These are phyloP conservation scores for Chascanopsetta lugubris DNA, from an alignment of 2,113 vertebrate species.

Conservation along the genomic window DNA sequence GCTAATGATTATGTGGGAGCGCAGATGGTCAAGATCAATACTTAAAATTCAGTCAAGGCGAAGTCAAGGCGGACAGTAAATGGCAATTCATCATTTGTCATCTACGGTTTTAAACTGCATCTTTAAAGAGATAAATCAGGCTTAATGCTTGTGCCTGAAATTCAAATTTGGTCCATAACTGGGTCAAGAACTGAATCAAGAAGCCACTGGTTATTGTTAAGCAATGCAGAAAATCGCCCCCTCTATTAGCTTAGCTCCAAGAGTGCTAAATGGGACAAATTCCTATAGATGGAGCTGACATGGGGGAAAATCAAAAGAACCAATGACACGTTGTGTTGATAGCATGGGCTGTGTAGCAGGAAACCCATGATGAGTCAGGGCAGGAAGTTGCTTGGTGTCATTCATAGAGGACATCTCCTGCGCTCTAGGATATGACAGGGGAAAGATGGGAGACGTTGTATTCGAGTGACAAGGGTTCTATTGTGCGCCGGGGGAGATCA, in stretches of 20 bases:
- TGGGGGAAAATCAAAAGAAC: conserved; percentile 54
- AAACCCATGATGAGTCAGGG: conserved; percentile 68
- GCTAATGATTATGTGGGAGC: not conserved
- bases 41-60: not conserved
- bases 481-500: conserved; percentile 60
- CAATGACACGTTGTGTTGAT: conserved; percentile 61
- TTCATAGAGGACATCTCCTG: conserved; percentile 57
- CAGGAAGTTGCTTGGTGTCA: conserved; percentile 66
- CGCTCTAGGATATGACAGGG: conserved; percentile 50
- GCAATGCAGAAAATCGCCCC: conserved; percentile 54
- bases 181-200: conserved; percentile 26
- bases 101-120: not conserved
- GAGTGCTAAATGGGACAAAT: conserved; percentile 61
- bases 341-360: conserved; percentile 50
- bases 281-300: conserved; percentile 53
- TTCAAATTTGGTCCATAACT: conserved; percentile 12
- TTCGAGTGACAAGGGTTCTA: conserved; percentile 59
- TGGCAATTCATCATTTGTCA: conserved; percentile 6
- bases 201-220: conserved; percentile 53
- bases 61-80: not conserved
- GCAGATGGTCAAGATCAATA: not conserved
- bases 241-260: conserved; percentile 44
- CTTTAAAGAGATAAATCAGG: not conserved
- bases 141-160: conserved; percentile 10
- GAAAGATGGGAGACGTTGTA: conserved; percentile 60